Base-by-base conservation (phyloP, 2,888 invertebrate genomes). In the Eurois occulta region DNA sequence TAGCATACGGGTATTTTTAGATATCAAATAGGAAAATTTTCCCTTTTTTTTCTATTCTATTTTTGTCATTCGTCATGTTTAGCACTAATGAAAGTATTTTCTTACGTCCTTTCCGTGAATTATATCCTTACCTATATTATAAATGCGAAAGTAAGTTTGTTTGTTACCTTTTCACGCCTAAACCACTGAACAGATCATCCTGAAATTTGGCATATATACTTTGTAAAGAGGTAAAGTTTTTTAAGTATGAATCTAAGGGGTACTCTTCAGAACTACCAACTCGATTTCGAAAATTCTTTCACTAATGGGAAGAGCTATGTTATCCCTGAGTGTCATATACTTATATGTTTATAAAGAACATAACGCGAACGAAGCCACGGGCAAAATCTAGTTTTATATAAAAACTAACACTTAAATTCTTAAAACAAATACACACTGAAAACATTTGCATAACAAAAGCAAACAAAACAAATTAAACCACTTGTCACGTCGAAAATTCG, bases 401-500 rank as follows among this genome's bases (percentile, higher is more conserved):
- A 48, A 11, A 4, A 5, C 13, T 11, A 55, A 38, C 46, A 41
- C n/a, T 77, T 48, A 16, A 2, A 32, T 60, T 41, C 32, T 28
- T 38, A 38, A 41, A 41, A 48, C 18, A 52, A 60, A 71, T 11
- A 66, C n/a, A 58, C 38, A 35, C n/a, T 1, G 11, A 48, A 65
- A 75, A 69, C 35, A 69, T 75, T 80, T 80, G 21, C 75, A 64
- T 38, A 48, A 65, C 38, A 75, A 64, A 64, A 64, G 64, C 38
- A 65, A 80, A 64, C 48, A 28, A n/a, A 46, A 74, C 65, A 43
- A 81, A 60, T 52, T 16, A 28, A 65, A 69, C 8, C 28, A 70
- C 43, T 48, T 52, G 76, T 80, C 65, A 70, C 69, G 77, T 81
- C n/a, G n/a, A 65, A 55, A 77, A 77, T 81, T 71, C 43, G 78